Percentiles rank a stretch among this genome's conserved stretches.
phyloP scores from a whole-genome alignment of 2,797 vertebrate genomes.

The Lacerta viridis region DNA sequence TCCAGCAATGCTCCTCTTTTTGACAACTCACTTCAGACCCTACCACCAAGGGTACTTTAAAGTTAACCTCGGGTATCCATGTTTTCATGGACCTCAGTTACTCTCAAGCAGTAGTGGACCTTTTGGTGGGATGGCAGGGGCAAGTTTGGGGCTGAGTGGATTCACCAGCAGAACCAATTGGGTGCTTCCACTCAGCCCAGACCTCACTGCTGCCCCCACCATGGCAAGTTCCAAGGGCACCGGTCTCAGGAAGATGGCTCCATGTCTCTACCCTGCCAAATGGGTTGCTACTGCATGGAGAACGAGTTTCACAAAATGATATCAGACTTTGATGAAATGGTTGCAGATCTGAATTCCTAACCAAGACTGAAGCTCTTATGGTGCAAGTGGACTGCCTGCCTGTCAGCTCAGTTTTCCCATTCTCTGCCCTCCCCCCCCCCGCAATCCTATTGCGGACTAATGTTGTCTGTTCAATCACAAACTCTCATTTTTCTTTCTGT shows the following conservation, averaged over 20 bases:
- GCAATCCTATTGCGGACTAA: background rate
- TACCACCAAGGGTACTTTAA: background rate
- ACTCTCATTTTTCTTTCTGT: constrained; percentile 57
- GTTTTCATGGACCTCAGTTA: constrained; percentile 8
- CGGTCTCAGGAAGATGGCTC: no score
- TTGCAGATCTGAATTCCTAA: background rate
- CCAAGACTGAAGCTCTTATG: background rate
- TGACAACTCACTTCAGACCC: background rate
- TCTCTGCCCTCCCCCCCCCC: constrained; percentile 1
- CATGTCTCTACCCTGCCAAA: no score
- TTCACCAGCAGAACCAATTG: no score
- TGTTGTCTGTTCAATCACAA: constrained; percentile 59
- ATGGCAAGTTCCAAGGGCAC: no score
- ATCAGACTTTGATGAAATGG: background rate
- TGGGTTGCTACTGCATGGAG: background rate
- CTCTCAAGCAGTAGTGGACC: background rate
- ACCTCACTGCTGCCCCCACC: no score
- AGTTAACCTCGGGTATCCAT: background rate
- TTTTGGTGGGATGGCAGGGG: no score
- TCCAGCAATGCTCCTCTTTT: no score
- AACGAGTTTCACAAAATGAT: background rate
- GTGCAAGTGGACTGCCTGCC: background rate
- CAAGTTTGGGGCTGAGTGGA: no score
- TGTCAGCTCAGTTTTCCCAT: background rate
- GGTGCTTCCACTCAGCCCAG: no score